Evolutionary conservation across 2,797 vertebrate genomes (phyloP), one percentile per base, ranked within the genome.

Genomic region (Melanotaenia pygmaea): DNA sequence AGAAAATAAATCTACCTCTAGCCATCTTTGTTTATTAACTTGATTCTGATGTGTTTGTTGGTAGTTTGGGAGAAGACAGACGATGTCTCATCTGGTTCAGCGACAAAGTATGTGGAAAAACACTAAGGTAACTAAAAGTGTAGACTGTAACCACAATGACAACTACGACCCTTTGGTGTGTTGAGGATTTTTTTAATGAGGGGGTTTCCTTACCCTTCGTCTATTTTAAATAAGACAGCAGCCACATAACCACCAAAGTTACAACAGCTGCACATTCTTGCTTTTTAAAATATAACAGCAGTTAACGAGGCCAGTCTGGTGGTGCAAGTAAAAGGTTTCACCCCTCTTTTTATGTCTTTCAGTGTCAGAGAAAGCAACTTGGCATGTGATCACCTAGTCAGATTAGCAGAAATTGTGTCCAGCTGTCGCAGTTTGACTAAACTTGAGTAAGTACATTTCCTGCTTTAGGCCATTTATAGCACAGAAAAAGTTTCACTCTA

Each of bases 21-120:
- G 68, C 12, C 6, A 0, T 68, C 1, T 30, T 53, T 81, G 28
- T 61, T 8, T 4, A 1, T 38, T 56, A 14, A 60, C 63, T 72
- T 14, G 43, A 4, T 28, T 22, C 51, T 70, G 22, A 50, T 76
- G 28, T 78, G 51, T 47, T 30, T 88, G 64, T 78, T 59, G 57
- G 32, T 83, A 97, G 96, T 85, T 87, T 96, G 85, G 94, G 86
- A 61, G 70, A 86, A 30, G 86, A 94, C 64, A 83, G 93, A 76
- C 93, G 64, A 63, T 92, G 94, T 76, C 28, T 92, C 64, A 91
- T 98, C 79, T 92, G 82, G 67, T 84, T 96, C 82, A 77, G 80
- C 53, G 86, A 82, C 60, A 70, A 76, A 38, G 73, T 77, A n/a
- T 35, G 82, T 0, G 74, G 64, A 70, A 95, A 94, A 86, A 91